Conservation (phyloP, 2,888 invertebrate genomes). For the Agrilus cyanescens region DNA sequence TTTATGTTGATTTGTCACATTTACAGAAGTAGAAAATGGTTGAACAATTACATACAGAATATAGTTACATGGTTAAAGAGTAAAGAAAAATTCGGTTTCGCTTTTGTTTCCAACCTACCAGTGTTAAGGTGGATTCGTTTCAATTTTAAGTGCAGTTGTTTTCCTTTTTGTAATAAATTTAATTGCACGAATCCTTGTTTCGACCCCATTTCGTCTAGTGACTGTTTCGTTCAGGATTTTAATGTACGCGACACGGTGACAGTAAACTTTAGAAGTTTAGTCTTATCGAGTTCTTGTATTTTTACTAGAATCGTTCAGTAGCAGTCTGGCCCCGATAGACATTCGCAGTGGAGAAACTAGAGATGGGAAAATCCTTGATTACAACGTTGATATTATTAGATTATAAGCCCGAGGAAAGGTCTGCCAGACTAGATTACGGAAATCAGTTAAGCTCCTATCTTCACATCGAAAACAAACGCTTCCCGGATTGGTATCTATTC, state of each 20-base stretch:
- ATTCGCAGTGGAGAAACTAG: conserved; percentile 16
- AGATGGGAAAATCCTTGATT: conserved; percentile 26
- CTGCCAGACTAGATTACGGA: conserved; percentile 8
- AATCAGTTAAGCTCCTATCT: no score
- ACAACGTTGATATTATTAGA: conserved; percentile 30
- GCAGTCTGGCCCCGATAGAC: conserved; percentile 19
- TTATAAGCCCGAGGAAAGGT: conserved; percentile 24
- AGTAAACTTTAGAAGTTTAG: conserved; percentile 18
- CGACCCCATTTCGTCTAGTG: no score
- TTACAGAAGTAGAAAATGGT: no score
- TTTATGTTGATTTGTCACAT: no score
- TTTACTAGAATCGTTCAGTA: conserved; percentile 22
- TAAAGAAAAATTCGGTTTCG: no score
- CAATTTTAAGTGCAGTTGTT: conserved; percentile 13
- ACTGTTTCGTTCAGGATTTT: no score
- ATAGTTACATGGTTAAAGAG: no score
- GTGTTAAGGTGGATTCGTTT: no score
- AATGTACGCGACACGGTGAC: conserved; percentile 12
- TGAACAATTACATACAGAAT: no score
- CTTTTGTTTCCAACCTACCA: no score
- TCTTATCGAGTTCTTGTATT: conserved; percentile 14
- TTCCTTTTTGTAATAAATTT: conserved; percentile 20
- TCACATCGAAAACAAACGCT: no score
- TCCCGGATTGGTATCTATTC: no score
- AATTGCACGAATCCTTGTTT: conserved; percentile 14